phyloP scores from a whole-genome alignment of 2,797 vertebrate genomes.

The Arrhamphus sclerolepis region DNA sequence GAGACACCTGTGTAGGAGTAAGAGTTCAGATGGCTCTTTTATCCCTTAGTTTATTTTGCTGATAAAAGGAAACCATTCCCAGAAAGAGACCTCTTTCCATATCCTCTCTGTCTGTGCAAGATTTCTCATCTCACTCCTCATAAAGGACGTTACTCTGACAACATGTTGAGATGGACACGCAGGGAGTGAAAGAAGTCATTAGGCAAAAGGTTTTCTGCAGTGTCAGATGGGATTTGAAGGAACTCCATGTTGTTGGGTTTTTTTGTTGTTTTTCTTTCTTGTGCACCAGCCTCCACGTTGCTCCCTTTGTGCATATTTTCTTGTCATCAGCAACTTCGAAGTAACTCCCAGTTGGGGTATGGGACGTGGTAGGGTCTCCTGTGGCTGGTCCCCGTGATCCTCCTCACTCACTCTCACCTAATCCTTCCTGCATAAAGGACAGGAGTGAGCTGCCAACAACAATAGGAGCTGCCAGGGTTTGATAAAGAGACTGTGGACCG shows the following conservation, averaged over 20 bases:
- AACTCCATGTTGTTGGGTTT: not conserved
- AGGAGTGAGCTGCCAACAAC: constrained; percentile 68
- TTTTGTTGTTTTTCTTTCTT: no score
- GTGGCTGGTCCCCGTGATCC: constrained; percentile 33
- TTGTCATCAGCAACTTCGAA: constrained; percentile 43
- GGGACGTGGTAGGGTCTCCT: constrained; percentile 45
- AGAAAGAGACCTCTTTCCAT: constrained; percentile 39
- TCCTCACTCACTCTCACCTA: constrained; percentile 69
- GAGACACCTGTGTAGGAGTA: constrained; percentile 51
- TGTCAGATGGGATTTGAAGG: constrained; percentile 57
- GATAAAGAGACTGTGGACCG: constrained; percentile 68
- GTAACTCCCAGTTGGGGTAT: constrained; percentile 36
- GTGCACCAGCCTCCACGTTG: constrained; percentile 33
- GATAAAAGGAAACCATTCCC: constrained; percentile 65
- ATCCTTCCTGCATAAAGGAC: constrained; percentile 60
- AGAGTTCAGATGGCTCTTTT: constrained; percentile 51
- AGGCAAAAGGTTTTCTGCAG: constrained; percentile 36
- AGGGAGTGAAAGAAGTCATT: constrained; percentile 37
- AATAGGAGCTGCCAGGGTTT: constrained; percentile 66
- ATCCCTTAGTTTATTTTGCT: constrained; percentile 54
- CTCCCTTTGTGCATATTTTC: constrained; percentile 27
- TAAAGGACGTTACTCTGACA: constrained; percentile 35
- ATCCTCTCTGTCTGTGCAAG: constrained; percentile 16
- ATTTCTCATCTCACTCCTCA: constrained; percentile 45
- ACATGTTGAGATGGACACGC: constrained; percentile 52